Evolutionary conservation across 2,888 invertebrate genomes (phyloP).

Genomic region (Cremastobaeus sp.): DNA sequence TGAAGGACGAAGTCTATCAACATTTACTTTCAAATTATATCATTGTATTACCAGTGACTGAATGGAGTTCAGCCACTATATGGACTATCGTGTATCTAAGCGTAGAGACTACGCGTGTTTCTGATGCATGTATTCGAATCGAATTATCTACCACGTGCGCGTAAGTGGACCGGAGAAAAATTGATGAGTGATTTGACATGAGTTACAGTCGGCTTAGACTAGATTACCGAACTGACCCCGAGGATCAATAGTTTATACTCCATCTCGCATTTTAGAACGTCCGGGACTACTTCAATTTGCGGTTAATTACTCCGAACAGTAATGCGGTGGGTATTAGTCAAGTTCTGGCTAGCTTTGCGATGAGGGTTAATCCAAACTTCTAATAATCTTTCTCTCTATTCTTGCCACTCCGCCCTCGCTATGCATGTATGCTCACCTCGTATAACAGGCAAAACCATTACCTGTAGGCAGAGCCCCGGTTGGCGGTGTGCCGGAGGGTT

Average conservation of each 20-base stretch:
- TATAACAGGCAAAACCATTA: conserved; percentile 24
- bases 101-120: conserved; percentile 30
- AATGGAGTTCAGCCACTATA: conserved; percentile 30
- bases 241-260: no score
- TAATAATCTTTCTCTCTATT: conserved; percentile 62
- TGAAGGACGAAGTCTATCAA: conserved; percentile 25
- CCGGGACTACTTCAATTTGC: conserved; percentile 65
- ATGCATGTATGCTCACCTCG: conserved; percentile 1
- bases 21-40: conserved; percentile 48
- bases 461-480: conserved; percentile 30
- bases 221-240: no score
- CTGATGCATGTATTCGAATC: conserved; percentile 41
- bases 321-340: conserved; percentile 56
- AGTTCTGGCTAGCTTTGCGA: conserved; percentile 57
- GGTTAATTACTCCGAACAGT: conserved; percentile 65
- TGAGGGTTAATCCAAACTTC: conserved; percentile 64
- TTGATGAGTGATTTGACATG: no score
- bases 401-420: conserved; percentile 39
- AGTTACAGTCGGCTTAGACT: no score
- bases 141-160: conserved; percentile 35
- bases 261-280: no score
- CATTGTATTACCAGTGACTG: conserved; percentile 22
- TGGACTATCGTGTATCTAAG: conserved; percentile 26
- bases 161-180: no score
- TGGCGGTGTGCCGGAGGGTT: conserved; percentile 48